Conservation (phyloP, 2,888 invertebrate species). For the Aelia acuminata region DNA sequence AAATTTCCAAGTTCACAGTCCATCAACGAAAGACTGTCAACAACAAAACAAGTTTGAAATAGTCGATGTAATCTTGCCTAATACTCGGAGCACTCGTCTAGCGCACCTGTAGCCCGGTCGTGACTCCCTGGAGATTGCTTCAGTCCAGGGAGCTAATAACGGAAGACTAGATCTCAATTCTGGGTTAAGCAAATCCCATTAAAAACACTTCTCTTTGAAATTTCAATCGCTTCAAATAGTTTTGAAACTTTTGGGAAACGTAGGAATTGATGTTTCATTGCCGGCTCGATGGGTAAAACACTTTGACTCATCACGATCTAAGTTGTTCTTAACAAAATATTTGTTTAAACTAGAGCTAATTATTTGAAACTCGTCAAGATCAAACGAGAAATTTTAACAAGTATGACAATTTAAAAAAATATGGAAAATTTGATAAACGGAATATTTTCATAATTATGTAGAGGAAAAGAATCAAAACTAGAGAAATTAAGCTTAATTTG, state of each 20-base stretch:
- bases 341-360: too few species aligned
- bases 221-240: neutral
- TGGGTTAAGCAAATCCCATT: neutral
- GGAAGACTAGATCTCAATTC: neutral
- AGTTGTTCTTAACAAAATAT: too few species aligned
- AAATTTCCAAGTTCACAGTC: neutral
- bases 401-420: too few species aligned
- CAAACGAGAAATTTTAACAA: too few species aligned
- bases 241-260: neutral
- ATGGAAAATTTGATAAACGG: too few species aligned
- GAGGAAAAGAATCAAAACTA: too few species aligned
- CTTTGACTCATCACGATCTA: neutral
- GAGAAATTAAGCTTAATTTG: too few species aligned
- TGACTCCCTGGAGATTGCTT: neutral
- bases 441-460: too few species aligned
- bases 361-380: too few species aligned
- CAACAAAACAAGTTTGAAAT: neutral
- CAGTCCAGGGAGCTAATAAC: neutral
- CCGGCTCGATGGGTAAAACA: neutral
- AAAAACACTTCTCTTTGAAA: neutral
- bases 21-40: neutral
- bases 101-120: neutral
- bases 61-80: neutral
- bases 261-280: neutral
- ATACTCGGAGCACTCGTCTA: constrained; percentile 70